These are phyloP conservation scores for Lepus oiostolus DNA, from an alignment of 2,797 vertebrate species.

Conservation along the genomic window DNA sequence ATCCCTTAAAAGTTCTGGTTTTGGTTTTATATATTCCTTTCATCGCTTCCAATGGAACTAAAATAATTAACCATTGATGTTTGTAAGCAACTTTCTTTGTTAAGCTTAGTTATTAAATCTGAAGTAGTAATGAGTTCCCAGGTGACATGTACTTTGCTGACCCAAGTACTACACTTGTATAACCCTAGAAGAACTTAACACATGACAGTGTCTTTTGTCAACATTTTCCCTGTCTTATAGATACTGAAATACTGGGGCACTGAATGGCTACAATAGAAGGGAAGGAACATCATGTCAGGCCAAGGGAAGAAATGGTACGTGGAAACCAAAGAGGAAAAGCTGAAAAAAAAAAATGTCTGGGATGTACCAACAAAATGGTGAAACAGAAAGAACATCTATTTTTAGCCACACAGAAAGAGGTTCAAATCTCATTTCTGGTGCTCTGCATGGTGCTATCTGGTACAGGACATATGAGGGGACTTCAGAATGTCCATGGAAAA, in stretches of 20 bases:
- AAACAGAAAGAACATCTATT: neutral
- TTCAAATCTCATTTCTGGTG: neutral
- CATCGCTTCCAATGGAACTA: neutral
- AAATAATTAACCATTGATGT: neutral
- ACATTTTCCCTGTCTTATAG: neutral
- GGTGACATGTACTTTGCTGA: neutral
- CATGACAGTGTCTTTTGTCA: neutral
- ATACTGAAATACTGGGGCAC: neutral
- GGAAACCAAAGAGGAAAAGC: conserved; percentile 1
- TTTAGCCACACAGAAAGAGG: neutral
- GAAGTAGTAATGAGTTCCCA: neutral
- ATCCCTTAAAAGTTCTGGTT: neutral
- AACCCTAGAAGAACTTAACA: neutral
- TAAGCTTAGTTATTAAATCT: neutral
- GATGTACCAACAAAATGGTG: neutral
- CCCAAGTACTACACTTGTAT: neutral
- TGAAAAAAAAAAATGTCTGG: neutral
- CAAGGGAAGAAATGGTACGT: neutral
- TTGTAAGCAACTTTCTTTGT: neutral
- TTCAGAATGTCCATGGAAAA: too few species aligned
- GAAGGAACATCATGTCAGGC: neutral
- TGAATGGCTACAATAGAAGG: neutral
- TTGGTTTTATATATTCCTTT: neutral
- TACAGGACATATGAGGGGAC: neutral
- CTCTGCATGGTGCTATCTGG: neutral